Conservation (phyloP, 2,113 vertebrate genomes). For the Zingel zingel region DNA sequence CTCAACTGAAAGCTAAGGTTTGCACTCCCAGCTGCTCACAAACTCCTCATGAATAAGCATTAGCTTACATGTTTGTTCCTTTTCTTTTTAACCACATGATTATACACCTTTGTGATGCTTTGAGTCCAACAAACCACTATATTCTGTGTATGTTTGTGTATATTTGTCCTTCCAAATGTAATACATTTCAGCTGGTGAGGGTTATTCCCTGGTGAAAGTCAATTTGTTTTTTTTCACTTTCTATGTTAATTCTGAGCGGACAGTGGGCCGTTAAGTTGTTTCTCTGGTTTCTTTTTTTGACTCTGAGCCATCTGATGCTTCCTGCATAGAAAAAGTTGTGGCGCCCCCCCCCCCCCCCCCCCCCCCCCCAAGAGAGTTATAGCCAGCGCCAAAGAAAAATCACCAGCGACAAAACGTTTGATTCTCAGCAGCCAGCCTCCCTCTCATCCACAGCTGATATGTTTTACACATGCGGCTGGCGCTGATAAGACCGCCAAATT, state of each 20-base stretch:
- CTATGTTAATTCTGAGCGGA: background rate
- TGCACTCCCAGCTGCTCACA: background rate
- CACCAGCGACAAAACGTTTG: too few relatives aligned
- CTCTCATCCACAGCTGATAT: too few relatives aligned
- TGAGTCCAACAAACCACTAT: background rate
- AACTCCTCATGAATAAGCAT: conserved; percentile 18
- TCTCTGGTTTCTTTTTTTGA: conserved; percentile 2
- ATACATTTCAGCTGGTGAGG: conserved; percentile 33
- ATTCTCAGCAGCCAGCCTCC: too few relatives aligned
- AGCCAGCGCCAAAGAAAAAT: too few relatives aligned
- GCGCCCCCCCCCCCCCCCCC: too few relatives aligned
- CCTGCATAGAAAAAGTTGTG: too few relatives aligned
- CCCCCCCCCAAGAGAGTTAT: too few relatives aligned
- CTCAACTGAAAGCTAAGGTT: background rate
- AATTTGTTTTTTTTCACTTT: conserved; percentile 1
- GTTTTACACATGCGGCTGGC: too few relatives aligned
- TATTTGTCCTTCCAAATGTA: conserved; percentile 5
- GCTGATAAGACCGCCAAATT: too few relatives aligned
- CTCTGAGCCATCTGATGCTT: conserved; percentile 11
- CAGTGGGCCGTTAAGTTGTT: background rate
- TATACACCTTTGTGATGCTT: background rate
- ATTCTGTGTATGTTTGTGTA: background rate
- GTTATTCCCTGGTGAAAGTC: conserved; percentile 4
- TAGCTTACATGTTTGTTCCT: background rate
- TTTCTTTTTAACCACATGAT: background rate